Base-by-base conservation (phyloP, 2,797 vertebrate genomes). In the Melanotaenia parkinsoni region DNA sequence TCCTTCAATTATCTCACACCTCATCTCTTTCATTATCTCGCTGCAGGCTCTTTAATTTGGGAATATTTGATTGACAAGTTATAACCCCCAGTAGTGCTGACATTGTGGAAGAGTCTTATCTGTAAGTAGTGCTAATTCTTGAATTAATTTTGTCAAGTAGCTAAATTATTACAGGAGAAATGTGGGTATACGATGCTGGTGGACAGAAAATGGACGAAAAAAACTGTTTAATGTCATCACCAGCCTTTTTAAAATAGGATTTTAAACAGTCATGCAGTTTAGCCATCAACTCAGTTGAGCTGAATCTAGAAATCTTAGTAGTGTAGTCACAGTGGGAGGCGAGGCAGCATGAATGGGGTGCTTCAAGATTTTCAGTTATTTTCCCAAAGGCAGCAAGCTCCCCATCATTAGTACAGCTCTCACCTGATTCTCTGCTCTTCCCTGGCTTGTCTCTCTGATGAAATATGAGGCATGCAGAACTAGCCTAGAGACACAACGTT, bases 401-500 rank as follows among this genome's bases (percentile, higher is more conserved):
- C 72, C 70, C 76, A 87, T 88, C 81, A 79, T 78, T 89, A 86
- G 83, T 53, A 70, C 47, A 70, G 70, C 71, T 79, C 87, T 89
- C 77, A 85, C 72, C 89, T 83, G 80, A 76, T 26, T 26, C 68
- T 82, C 67, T 56, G 71, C n/a, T 45, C 81, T 77, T 69, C 53
- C 57, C 70, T 81, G 12, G 30, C 77, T 71, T 62, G 67, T 67
- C 78, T 40, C 51, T 40, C 51, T 3, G 1, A 67, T 88, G 69
- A 89, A 82, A 86, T 84, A 88, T 83, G 83, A 88, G 73, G 67
- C 76, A 24, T 14, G 38, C 62, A 63, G 64, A 76, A 76, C 30
- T 26, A 69, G 73, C 38, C 59, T 9, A 37, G 76, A 57, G 72
- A 78, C 57, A 47, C 63, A 58, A 30, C 0, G 32, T 60, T 59